Evolutionary conservation across 1,140 invertebrate species (phyloP), one percentile per base, ranked within the genome.

Genomic region (Calephelis virginiensis): DNA sequence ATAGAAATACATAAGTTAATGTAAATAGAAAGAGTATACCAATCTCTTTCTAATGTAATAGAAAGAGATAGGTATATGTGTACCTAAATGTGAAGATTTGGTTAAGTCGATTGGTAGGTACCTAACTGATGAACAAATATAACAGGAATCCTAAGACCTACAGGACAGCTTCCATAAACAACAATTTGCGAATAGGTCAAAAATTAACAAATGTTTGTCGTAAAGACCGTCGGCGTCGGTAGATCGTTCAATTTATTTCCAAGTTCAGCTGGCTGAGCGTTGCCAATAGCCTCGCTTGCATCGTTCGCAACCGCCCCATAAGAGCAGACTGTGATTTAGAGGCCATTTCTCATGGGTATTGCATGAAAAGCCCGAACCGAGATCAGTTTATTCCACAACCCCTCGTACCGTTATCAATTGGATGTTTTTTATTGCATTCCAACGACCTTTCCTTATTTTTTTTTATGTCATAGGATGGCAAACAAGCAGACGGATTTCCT

Each of bases 291-390:
- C 11, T 6, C 5, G 17, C 50, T 13, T 56, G 50, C 50, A 56
- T 56, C 50, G 28, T 56, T 56, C 50, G 59, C 62, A 61, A 71
- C 56, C 69, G 61, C 69, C 69, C 61, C 66, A 49, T 56, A 56
- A 56, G 59, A 49, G 59, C 59, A 70, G 73, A 53, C 43, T 63
- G 66, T 71, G 69, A 71, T 71, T 71, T 71, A 71, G 66, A 56
- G 69, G 68, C 72, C 69, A 78, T 81, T 77, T 83, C 76, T 78
- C 78, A 81, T 80, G 69, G 73, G 78, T 78, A 79, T 74, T 77
- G 75, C 78, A 80, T 73, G 66, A 28, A 56, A 68, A 61, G 56
- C 48, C 47, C 67, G 68, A 69, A 69, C 47, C 49, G 48, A 61
- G 65, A 72, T 69, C 68, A 66, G 64, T 66, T 69, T 72, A 64